Base-by-base conservation (phyloP, 2,888 invertebrate genomes). In the Eristalis intricaria region DNA sequence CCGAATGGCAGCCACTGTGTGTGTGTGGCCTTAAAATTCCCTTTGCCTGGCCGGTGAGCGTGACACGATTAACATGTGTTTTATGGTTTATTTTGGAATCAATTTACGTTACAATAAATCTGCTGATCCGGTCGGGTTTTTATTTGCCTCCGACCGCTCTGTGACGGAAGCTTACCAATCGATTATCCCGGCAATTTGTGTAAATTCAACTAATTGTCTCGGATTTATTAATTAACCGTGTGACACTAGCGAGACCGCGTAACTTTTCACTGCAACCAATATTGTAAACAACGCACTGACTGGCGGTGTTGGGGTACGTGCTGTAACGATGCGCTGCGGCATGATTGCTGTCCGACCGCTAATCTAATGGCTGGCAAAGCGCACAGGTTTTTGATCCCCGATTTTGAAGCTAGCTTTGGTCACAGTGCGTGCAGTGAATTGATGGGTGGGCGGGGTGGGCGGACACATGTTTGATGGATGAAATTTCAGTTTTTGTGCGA, bases 171-270 rank as follows among this genome's bases (percentile, higher is more conserved):
- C 64, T 70, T 60, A 78, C 60, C 60, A 86, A 78, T 83, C 73
- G 82, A 86, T 86, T 82, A 78, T 60, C 38, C 61, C 43, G 40
- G 60, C 69, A 82, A 77, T 73, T 74, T 83, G 58, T 68, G 77
- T 86, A 40, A 77, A 78, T 83, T 78, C 13, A 74, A 75, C 74
- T 70, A 78, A 78, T 86, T 78, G 74, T 70, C 65, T 32, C 8
- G 70, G 74, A 86, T 83, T 86, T 83, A 86, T 86, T 86, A 83
- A 86, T 86, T 83, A 78, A 86, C 86, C 70, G 65, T 75, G 83
- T 78, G 78, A 66, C 74, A 66, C 22, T 71, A n/a, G 50, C 50
- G 35, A 7, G 60, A 79, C 86, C 83, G 23, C 86, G 70, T 76
- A 38, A 63, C 78, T 83, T 69, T 78, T 78, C 65, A 65, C 22